These are phyloP conservation scores for Ashinkailepas kermadecensis DNA, from an alignment of 2,888 invertebrate species.

Conservation along the genomic window DNA sequence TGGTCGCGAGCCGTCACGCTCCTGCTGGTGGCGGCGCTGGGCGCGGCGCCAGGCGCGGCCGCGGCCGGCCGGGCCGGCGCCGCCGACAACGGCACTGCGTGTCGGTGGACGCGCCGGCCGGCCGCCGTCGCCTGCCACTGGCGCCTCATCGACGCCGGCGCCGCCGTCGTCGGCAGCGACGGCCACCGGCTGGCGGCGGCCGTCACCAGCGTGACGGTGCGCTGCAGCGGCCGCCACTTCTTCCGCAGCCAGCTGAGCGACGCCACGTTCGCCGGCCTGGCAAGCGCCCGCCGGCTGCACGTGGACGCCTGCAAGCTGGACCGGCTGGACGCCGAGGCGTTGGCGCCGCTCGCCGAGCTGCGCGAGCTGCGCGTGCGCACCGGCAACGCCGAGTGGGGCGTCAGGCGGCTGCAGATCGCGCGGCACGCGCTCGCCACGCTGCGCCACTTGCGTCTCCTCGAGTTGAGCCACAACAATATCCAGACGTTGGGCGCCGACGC, in stretches of 20 bases:
- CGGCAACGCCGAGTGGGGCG: slow-evolving; percentile 75
- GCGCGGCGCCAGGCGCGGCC: slow-evolving; percentile 28
- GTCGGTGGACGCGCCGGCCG: background rate
- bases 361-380: slow-evolving; percentile 70
- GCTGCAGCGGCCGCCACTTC: slow-evolving; percentile 70
- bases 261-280: slow-evolving; percentile 39
- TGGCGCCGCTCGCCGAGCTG: slow-evolving; percentile 66
- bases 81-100: background rate
- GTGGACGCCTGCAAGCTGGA: slow-evolving; percentile 32
- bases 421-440: slow-evolving; percentile 53
- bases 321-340: slow-evolving; percentile 53
- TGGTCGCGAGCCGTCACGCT: slow-evolving; percentile 15
- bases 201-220: slow-evolving; percentile 25
- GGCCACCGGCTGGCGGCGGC: background rate
- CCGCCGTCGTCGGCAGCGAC: background rate
- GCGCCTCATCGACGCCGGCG: background rate
- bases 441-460: slow-evolving; percentile 61
- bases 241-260: slow-evolving; percentile 57
- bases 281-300: slow-evolving; percentile 27
- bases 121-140: slow-evolving; percentile 2
- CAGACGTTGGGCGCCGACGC: slow-evolving; percentile 68
- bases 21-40: slow-evolving; percentile 29
- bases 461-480: slow-evolving; percentile 72
- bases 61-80: background rate
- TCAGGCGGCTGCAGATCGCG: slow-evolving; percentile 67